Evolutionary conservation across 1,140 invertebrate genomes (phyloP), one percentile per base, ranked within the genome.

Genomic region (Spodoptera frugiperda): DNA sequence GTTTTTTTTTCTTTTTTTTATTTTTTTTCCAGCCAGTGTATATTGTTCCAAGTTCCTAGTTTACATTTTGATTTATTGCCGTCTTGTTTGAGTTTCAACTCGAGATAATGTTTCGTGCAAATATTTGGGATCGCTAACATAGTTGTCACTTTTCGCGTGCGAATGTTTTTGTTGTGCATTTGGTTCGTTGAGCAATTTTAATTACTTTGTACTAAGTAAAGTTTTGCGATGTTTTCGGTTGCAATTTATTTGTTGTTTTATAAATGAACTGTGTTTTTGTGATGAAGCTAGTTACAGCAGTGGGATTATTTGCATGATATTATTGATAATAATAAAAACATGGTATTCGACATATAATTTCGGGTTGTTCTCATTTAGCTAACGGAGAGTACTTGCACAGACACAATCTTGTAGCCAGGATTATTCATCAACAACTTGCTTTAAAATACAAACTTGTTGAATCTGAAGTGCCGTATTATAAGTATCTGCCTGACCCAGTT

Each of bases 61-160:
- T 59, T 74, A 46, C 74, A 77, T 78, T 81, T 85, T 86, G 79
- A 84, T 84, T 87, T 82, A 83, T 81, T 80, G 74, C 78, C 78
- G 55, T 77, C 76, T 33, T 76, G 70, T 79, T 81, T 19, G 4
- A 14, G 17, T 65, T 70, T 57, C 30, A 14, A 57, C 33, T 72
- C 46, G 5, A 73, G 55, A 30, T 61, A 61, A 59, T 73, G 19
- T 54, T 77, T 57, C 53, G 68, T 72, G 68, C 68, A 72, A 72
- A 72, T 72, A 72, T 72, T 72, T 72, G 68, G 51, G 68, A 72
- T 72, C 17, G 51, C 51, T 55, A 72, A 72, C 15, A 55, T 17
- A 30, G 51, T 72, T 72, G 68, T 72, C 68, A 72, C 17, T 72
- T 55, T 39, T 12, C 5, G 49, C 8, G 12, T 57, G 21, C n/a